Evolutionary conservation across 2,888 invertebrate species (phyloP).

Genomic region (Cremastinae sp.): DNA sequence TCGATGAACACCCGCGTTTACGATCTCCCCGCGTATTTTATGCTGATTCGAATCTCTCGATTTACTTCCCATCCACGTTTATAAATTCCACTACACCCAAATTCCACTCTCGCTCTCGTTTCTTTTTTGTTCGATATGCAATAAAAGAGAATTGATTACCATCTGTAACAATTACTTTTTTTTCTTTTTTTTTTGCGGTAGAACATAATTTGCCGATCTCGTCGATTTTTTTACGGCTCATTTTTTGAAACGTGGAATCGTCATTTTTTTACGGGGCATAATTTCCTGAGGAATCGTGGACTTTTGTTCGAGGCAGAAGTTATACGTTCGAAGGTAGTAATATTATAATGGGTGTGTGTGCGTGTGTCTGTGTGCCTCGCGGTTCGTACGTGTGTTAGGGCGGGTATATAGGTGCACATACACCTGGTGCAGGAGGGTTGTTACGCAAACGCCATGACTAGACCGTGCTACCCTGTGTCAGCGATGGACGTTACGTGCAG

Average conservation of each 20-base stretch:
- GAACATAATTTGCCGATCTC: no score
- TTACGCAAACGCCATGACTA: slow-evolving; percentile 65
- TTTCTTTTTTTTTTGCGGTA: not conserved
- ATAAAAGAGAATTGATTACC: no score
- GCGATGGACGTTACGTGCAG: slow-evolving; percentile 67
- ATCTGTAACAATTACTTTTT: not conserved
- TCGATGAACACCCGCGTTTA: slow-evolving; percentile 45
- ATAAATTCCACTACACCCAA: not conserved
- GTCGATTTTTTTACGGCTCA: slow-evolving; percentile 1
- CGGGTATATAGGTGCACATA: slow-evolving; percentile 33
- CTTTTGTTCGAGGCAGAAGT: no score
- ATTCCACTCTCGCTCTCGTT: not conserved
- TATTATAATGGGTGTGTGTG: slow-evolving; percentile 1
- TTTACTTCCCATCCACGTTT: slow-evolving; percentile 9
- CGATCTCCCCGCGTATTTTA: slow-evolving; percentile 23
- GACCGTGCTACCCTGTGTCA: slow-evolving; percentile 68
- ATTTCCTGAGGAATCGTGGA: no score
- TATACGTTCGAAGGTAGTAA: not conserved
- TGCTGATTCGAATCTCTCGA: slow-evolving; percentile 7
- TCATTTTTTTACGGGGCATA: no score
- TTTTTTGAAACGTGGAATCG: not conserved
- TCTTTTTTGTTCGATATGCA: not conserved
- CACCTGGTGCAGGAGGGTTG: slow-evolving; percentile 58
- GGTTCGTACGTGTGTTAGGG: not conserved
- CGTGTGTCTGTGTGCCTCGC: not conserved